These are phyloP conservation scores for Oreochromis aureus DNA, from an alignment of 2,113 vertebrate species.

Conservation along the genomic window DNA sequence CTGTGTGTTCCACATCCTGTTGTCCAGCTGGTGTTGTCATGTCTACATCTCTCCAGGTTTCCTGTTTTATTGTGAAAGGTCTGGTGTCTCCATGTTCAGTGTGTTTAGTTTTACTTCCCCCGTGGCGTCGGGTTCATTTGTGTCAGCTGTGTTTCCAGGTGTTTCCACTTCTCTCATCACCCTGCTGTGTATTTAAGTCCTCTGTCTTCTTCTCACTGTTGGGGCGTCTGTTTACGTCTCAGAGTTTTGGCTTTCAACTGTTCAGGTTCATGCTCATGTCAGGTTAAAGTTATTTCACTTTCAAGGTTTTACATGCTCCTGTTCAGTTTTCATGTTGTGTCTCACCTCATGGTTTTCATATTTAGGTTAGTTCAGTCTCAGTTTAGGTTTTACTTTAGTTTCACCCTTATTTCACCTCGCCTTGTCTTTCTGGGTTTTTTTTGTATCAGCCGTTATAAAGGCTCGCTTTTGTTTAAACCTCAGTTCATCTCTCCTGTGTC, in stretches of 20 bases:
- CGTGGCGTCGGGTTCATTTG: not conserved
- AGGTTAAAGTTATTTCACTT: not conserved
- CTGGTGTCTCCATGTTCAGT: not conserved
- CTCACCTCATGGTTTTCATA: not conserved
- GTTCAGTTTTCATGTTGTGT: not conserved
- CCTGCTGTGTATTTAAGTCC: not conserved
- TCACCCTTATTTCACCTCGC: not conserved
- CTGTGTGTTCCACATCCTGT: not conserved
- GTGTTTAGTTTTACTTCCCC: not conserved
- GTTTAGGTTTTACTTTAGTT: not conserved
- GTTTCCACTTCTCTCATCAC: not conserved
- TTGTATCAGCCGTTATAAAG: not conserved
- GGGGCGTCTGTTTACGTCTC: rapidly evolving
- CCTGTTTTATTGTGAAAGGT: not conserved
- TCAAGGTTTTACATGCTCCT: not conserved
- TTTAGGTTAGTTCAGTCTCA: not conserved
- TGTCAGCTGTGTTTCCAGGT: not conserved
- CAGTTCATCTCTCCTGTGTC: not conserved
- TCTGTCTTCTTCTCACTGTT: too few relatives aligned
- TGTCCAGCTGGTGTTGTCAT: not conserved
- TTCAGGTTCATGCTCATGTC: not conserved
- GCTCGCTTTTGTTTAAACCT: not conserved
- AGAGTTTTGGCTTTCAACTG: not conserved
- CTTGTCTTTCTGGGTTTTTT: rapidly evolving
- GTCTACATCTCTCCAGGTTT: not conserved